A percentile compares a stretch with the other conserved stretches of the same genome.
Evolutionary conservation across 2,888 invertebrate species (phyloP).

Genomic region (Phyllotreta cruciferae): DNA sequence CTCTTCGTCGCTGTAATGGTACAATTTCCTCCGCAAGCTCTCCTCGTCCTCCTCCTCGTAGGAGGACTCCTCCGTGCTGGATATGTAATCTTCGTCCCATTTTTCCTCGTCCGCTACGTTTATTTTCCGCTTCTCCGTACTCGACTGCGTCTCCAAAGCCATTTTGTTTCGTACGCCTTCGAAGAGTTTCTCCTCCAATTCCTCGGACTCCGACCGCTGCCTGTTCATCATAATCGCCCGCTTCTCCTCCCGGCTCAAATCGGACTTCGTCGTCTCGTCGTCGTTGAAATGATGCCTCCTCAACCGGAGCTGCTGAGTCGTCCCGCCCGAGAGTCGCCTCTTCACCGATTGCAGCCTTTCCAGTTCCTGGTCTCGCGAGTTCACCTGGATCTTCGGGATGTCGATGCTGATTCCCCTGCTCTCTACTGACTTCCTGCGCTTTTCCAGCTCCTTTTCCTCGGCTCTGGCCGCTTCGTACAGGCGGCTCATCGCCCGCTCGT

Average conservation of each 20-base stretch:
- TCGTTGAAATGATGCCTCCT: slow-evolving; percentile 54
- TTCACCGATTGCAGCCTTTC: slow-evolving; percentile 61
- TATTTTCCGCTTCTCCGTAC: slow-evolving; percentile 50
- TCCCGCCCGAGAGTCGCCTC: slow-evolving; percentile 62
- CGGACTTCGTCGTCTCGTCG: slow-evolving; percentile 39
- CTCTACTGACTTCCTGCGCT: slow-evolving; percentile 41
- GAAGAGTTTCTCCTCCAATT: slow-evolving; percentile 56
- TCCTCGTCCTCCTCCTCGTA: slow-evolving; percentile 54
- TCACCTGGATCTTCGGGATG: slow-evolving; percentile 62
- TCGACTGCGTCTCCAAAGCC: slow-evolving; percentile 41
- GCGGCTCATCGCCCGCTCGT: slow-evolving; percentile 82
- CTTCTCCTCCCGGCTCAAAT: slow-evolving; percentile 45
- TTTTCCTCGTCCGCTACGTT: slow-evolving; percentile 56
- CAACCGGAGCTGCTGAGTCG: slow-evolving; percentile 46
- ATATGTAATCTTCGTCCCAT: slow-evolving; percentile 61
- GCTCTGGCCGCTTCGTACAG: slow-evolving; percentile 80
- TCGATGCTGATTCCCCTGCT: slow-evolving; percentile 39
- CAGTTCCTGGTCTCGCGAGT: slow-evolving; percentile 62
- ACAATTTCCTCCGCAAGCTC: slow-evolving; percentile 30
- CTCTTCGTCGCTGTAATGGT: slow-evolving; percentile 37
- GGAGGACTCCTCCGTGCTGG: slow-evolving; percentile 52
- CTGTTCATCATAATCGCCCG: slow-evolving; percentile 47
- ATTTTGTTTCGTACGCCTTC: slow-evolving; percentile 54
- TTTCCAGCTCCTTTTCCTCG: slow-evolving; percentile 69
- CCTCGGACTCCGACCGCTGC: slow-evolving; percentile 56